These are phyloP conservation scores for Orthosia gracilis DNA, from an alignment of 2,888 invertebrate genomes.

Conservation along the genomic window DNA sequence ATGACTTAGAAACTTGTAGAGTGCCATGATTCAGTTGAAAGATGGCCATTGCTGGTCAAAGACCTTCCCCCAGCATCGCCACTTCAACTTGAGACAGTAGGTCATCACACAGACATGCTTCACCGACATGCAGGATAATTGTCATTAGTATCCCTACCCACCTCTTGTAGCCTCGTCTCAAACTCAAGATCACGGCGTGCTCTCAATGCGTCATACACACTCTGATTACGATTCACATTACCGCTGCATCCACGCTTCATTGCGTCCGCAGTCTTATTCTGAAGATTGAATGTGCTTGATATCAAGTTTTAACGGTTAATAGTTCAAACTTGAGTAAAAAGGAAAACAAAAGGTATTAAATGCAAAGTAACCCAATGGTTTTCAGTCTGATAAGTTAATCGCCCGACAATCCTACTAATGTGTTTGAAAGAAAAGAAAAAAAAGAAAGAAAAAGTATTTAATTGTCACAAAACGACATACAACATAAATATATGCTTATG, in stretches of 20 bases:
- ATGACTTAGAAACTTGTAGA: background rate
- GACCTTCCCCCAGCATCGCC: background rate
- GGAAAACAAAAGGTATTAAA: too few relatives aligned
- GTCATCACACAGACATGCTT: background rate
- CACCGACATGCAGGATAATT: too few relatives aligned
- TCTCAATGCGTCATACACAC: constrained; percentile 78
- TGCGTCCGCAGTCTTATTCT: constrained; percentile 64
- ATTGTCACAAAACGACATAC: too few relatives aligned
- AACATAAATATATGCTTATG: too few relatives aligned
- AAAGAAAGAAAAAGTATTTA: too few relatives aligned
- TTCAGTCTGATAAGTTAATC: too few relatives aligned
- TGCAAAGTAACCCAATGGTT: too few relatives aligned
- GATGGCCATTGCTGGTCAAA: background rate
- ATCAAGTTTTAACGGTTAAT: too few relatives aligned
- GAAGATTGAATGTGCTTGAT: background rate
- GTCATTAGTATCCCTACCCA: background rate
- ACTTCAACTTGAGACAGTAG: too few relatives aligned
- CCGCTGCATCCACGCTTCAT: constrained; percentile 71
- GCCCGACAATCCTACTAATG: too few relatives aligned
- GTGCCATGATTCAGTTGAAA: background rate
- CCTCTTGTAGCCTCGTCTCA: background rate
- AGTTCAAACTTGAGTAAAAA: too few relatives aligned
- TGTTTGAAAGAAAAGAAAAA: too few relatives aligned
- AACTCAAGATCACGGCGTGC: constrained; percentile 46
- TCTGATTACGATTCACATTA: constrained; percentile 76